These are phyloP conservation scores for Epinephelus moara DNA, from an alignment of 2,113 vertebrate genomes.

Conservation along the genomic window DNA sequence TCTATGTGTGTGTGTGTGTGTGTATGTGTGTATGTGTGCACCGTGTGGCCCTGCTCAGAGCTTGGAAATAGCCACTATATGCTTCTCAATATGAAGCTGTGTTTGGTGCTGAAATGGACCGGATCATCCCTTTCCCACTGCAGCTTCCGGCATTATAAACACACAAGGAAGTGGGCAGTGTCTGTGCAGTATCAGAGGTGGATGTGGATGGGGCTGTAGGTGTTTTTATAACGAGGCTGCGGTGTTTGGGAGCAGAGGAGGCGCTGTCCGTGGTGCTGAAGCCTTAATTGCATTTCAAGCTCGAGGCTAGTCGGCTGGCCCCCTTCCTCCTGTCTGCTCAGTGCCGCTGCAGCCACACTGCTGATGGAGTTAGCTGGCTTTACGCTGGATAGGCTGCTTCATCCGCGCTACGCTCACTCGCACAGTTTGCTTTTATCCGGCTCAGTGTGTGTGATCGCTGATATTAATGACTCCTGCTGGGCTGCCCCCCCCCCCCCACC, in stretches of 20 bases:
- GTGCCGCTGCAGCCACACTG: constrained; percentile 33
- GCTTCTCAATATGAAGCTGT: constrained; percentile 25
- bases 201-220: not conserved
- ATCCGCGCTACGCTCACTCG: constrained; percentile 23
- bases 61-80: not conserved
- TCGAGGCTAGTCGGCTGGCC: constrained; percentile 38
- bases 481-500: constrained; percentile 13
- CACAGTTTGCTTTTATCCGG: constrained; percentile 61
- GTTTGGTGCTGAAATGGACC: constrained; percentile 46
- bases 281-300: constrained; percentile 60
- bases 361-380: constrained; percentile 32
- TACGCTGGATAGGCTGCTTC: constrained; percentile 27
- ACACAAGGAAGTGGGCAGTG: constrained; percentile 24
- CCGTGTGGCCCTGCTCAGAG: not conserved
- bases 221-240: not conserved
- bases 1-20: not conserved
- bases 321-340: constrained; percentile 17
- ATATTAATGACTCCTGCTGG: constrained; percentile 71
- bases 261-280: constrained; percentile 64
- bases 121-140: not conserved
- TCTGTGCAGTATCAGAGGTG: not conserved
- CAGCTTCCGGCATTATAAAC: constrained; percentile 45
- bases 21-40: not conserved
- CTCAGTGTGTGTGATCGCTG: constrained; percentile 68
- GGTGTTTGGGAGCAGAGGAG: not conserved